Base-by-base conservation (phyloP, 2,888 invertebrate genomes). In the Magallana nippona region DNA sequence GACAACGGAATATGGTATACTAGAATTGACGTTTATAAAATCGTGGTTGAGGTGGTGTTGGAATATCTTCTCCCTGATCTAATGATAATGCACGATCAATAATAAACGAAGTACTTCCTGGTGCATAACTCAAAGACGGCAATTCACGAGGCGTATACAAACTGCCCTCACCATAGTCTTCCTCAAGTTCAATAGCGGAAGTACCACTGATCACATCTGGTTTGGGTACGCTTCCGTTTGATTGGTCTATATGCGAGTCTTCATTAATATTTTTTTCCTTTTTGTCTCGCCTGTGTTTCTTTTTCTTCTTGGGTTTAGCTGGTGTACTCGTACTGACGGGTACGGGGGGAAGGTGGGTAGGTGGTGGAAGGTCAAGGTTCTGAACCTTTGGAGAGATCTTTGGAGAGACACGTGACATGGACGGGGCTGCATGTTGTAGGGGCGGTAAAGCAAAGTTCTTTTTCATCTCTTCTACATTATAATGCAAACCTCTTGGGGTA, bases 81-180 rank as follows among this genome's bases (percentile, higher is more conserved):
- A 71, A 71, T 71, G 71, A 22, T 71, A 71, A 71, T 71, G 62
- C 86, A 62, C 58, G 82, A 22, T 80, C 80, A 22, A 80, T 57
- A 10, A 80, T 80, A 10, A 80, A 56, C 57, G 32, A 32, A 19
- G 80, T 80, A 58, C 22, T 57, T 32, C 32, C 80, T 32, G 80
- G 56, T 27, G 57, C 80, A 57, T 80, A 57, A 22, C 58, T 58
- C 56, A 80, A 57, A 57, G 80, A 80, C 10, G 80, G 80, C 27
- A 80, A 57, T 57, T 55, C 57, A 55, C 80, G 56, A 58, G 80
- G 80, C 56, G 80, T 80, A 56, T 57, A 55, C 22, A 57, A 80
- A 56, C 22, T 80, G 22, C 57, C 57, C 80, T 80, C 57, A 80
- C 80, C 80, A 58, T 57, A 80, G 27, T 71, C 71, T 56, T 80